Base-by-base conservation (phyloP, 64 coral and sea anemone species). In the Catalaphyllia jardinei region DNA sequence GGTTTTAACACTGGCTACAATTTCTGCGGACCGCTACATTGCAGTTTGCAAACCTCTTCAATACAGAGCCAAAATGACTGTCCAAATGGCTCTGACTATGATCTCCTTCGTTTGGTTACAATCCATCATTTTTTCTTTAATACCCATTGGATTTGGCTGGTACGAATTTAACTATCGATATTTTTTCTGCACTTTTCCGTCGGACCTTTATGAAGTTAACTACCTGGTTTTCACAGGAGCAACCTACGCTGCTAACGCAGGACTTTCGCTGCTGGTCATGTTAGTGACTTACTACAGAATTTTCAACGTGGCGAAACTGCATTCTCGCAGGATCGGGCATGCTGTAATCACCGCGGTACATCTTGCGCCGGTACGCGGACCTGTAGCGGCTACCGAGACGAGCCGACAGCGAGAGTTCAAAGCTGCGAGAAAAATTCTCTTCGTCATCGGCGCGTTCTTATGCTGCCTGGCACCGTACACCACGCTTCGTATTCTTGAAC, bases 141-240 rank as follows among this genome's bases (percentile, higher is more conserved):
- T 93, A 51, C 96, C 96, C 0, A 77, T 95, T 31, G 82, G 87
- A 0, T 85, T 87, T 29, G 93, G 77, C 8, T 98, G 96, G 96
- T 95, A 95, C 54, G 87, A 80, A 51, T 98, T 98, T 52, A 98
- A 95, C 49, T 5, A 71, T 0, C 60, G 76, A 4, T 98, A 98
- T 75, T 98, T 87, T n/a, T 92, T 98, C 54, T 98, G 96, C 31
- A 98, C 96, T 0, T 98, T 98, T n/a, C 90, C 96, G 1, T 98
- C 96, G 0, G 73, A 80, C 10, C 76, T 92, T 4, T 77, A 60
- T 19, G 88, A 89, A 19, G 72, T 86, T 20, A 86, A 64, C 50
- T 92, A 89, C 31, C 79, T 92, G 67, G 93, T 72, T 0, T 98
- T 95, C 59, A 89, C 93, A 29, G 51, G 79, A 14, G 81, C 87